Evolutionary conservation across 2,113 vertebrate species (phyloP).

Genomic region (Mirza zaza): DNA sequence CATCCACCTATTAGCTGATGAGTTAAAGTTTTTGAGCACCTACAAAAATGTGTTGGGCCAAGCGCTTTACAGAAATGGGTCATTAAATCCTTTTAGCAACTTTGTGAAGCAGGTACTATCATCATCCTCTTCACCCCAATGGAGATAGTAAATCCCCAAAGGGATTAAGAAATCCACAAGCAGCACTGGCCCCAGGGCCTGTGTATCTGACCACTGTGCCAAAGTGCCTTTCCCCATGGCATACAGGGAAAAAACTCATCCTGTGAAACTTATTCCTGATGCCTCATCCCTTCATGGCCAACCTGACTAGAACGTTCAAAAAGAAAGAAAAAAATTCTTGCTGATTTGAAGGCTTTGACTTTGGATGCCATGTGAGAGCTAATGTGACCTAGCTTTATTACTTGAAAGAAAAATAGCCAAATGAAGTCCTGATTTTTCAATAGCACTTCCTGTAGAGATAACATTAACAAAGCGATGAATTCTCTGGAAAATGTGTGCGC

Average conservation of each 20-base stretch:
- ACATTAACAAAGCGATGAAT: background rate
- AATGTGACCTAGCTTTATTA: background rate
- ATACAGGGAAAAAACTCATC: background rate
- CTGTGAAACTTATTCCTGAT: background rate
- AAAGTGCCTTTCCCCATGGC: background rate
- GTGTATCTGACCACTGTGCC: background rate
- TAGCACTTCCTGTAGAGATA: constrained; percentile 15
- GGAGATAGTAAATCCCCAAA: background rate
- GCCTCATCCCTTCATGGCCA: background rate
- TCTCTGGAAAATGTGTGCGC: background rate
- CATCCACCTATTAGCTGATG: background rate
- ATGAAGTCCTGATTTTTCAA: background rate
- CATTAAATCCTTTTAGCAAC: background rate
- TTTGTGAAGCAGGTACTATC: background rate
- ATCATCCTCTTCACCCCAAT: background rate
- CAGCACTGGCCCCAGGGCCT: background rate
- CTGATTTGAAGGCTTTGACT: constrained; percentile 18
- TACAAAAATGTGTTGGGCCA: background rate
- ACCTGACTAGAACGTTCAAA: background rate
- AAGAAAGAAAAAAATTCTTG: background rate
- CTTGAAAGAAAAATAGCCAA: background rate
- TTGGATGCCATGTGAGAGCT: background rate
- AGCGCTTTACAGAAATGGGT: background rate
- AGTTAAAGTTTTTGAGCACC: background rate
- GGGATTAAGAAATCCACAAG: background rate